Evolutionary conservation across 2,888 invertebrate genomes (phyloP).

Genomic region (Drosophila recens): DNA sequence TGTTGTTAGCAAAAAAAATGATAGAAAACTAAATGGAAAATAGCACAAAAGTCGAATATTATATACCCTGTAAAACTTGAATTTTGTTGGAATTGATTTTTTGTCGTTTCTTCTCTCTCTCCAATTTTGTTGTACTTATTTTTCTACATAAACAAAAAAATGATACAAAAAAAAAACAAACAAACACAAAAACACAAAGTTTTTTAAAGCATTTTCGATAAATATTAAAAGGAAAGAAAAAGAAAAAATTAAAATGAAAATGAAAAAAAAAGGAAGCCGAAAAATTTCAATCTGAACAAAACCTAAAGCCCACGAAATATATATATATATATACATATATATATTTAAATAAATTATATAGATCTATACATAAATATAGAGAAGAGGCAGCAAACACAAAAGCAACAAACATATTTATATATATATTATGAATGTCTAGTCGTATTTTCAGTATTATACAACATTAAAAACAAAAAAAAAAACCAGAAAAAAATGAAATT

Average conservation of each 20-base stretch:
- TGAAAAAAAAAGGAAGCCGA: constrained; percentile 54
- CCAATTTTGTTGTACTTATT: constrained; percentile 47
- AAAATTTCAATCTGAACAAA: constrained; percentile 78
- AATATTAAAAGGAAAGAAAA: constrained; percentile 56
- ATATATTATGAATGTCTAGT: constrained; percentile 84
- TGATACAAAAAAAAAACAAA: constrained; percentile 6
- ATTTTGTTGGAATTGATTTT: constrained; percentile 57
- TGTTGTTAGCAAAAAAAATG: constrained; percentile 56
- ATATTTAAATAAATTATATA: constrained; percentile 54
- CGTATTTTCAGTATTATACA: constrained; percentile 85
- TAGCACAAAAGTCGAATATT: constrained; percentile 48
- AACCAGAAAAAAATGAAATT: constrained; percentile 29
- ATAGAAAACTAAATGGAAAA: constrained; percentile 9
- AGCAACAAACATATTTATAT: constrained; percentile 73
- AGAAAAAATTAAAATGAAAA: not conserved
- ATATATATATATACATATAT: constrained; percentile 36
- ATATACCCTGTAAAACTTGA: constrained; percentile 29
- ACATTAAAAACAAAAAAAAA: constrained; percentile 44
- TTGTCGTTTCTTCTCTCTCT: constrained; percentile 18
- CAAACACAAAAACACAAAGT: constrained; percentile 35
- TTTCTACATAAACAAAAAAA: constrained; percentile 45
- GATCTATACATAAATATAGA: constrained; percentile 42
- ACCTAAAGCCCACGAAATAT: constrained; percentile 75
- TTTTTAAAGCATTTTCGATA: constrained; percentile 77
- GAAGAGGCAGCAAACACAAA: constrained; percentile 43